Conservation (phyloP, 2,888 invertebrate genomes). For the Parelbella ahira region DNA sequence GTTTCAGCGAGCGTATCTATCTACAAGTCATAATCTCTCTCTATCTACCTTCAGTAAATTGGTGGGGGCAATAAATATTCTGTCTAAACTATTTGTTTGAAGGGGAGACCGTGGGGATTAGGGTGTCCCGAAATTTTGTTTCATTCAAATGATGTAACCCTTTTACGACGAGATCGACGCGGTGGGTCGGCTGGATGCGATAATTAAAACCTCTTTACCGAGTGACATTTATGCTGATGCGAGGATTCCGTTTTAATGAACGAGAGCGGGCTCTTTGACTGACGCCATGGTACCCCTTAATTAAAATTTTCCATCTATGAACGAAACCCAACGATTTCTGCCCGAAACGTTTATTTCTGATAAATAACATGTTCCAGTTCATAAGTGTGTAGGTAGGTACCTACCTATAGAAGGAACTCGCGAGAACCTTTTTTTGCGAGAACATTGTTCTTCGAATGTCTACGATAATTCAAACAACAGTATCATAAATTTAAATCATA, state of each 20-base stretch:
- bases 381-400: too few relatives aligned
- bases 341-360: too few relatives aligned
- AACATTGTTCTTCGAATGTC: too few relatives aligned
- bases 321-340: background rate
- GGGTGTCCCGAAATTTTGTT: constrained; percentile 37
- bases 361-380: too few relatives aligned
- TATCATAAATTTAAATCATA: too few relatives aligned
- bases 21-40: too few relatives aligned
- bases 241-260: constrained; percentile 59
- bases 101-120: constrained; percentile 33
- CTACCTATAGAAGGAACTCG: too few relatives aligned
- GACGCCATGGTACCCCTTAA: constrained; percentile 37
- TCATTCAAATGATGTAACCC: constrained; percentile 47
- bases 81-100: constrained; percentile 10
- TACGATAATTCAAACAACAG: too few relatives aligned
- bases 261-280: constrained; percentile 58
- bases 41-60: constrained; percentile 3
- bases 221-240: constrained; percentile 75
- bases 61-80: constrained; percentile 5
- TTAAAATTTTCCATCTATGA: constrained; percentile 37
- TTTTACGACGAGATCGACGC: constrained; percentile 47
- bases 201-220: constrained; percentile 68
- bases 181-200: constrained; percentile 56
- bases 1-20: background rate
- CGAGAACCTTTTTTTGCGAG: too few relatives aligned